These are phyloP conservation scores for Flabesymbios commensalis DNA, from an alignment of 2,888 invertebrate species.

Conservation along the genomic window DNA sequence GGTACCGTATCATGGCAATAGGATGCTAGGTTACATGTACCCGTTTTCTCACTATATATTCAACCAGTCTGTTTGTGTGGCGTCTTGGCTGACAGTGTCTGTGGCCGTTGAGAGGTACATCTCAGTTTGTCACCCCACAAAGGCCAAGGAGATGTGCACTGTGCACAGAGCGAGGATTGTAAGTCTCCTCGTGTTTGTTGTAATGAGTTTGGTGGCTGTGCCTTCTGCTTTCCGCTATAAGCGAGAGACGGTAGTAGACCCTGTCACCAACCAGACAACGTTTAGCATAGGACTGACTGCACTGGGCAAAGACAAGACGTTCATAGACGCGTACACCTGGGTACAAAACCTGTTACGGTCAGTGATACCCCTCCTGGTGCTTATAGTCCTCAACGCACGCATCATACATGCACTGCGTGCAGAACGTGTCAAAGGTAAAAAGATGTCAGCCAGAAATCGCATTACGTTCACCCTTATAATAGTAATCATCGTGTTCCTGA, in stretches of 20 bases:
- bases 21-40: slow-evolving; percentile 43
- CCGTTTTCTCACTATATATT: slow-evolving; percentile 54
- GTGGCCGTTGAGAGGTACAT: slow-evolving; percentile 55
- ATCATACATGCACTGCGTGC: slow-evolving; percentile 53
- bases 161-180: slow-evolving; percentile 37
- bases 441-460: slow-evolving; percentile 31
- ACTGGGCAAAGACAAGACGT: slow-evolving; percentile 46
- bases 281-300: slow-evolving; percentile 42
- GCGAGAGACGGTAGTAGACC: slow-evolving; percentile 37
- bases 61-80: slow-evolving; percentile 47
- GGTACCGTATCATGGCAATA: slow-evolving; percentile 37
- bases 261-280: slow-evolving; percentile 37
- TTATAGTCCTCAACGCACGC: slow-evolving; percentile 50
- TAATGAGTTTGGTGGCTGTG: slow-evolving; percentile 48
- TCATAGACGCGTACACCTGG: slow-evolving; percentile 53
- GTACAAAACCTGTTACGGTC: slow-evolving; percentile 53
- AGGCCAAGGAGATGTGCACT: slow-evolving; percentile 44
- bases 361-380: slow-evolving; percentile 53
- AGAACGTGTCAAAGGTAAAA: slow-evolving; percentile 42
- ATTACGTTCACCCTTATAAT: slow-evolving; percentile 38
- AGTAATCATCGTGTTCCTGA: slow-evolving; percentile 35
- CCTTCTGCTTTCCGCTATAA: slow-evolving; percentile 53
- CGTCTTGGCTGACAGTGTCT: slow-evolving; percentile 54
- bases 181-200: slow-evolving; percentile 45
- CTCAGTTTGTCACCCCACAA: slow-evolving; percentile 48